These are phyloP conservation scores for Strigops habroptila DNA, from an alignment of 2,113 vertebrate species.

Conservation along the genomic window DNA sequence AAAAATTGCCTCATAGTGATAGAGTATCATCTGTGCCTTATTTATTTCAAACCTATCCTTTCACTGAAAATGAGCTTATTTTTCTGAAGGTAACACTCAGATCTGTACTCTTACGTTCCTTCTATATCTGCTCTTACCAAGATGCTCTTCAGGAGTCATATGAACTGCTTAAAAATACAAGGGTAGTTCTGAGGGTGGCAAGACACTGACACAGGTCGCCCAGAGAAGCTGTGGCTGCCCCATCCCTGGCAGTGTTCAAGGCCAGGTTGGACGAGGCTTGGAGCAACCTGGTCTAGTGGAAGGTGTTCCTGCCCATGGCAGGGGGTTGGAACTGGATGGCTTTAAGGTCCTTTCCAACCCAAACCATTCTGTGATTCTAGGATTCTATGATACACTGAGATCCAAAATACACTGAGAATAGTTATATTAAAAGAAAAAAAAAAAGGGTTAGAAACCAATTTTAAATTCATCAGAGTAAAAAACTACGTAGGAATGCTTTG, in stretches of 20 bases:
- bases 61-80: not conserved
- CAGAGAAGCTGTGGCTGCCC: not conserved
- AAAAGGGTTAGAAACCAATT: not conserved
- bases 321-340: not conserved
- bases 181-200: not conserved
- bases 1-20: conserved; percentile 42
- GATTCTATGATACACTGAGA: not conserved
- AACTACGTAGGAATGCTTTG: not conserved
- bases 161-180: conserved; percentile 17
- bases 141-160: not conserved
- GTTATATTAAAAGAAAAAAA: not conserved
- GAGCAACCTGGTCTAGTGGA: not conserved
- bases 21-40: not conserved
- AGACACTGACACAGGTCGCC: not conserved
- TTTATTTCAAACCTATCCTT: conserved; percentile 6
- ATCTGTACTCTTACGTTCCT: not conserved
- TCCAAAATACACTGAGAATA: not conserved
- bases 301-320: not conserved
- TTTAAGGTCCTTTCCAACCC: not conserved
- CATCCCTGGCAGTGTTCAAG: not conserved
- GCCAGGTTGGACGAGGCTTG: not conserved
- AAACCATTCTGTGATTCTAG: not conserved
- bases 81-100: not conserved
- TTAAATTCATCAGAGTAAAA: conserved; percentile 3
- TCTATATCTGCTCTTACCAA: not conserved